Conservation (phyloP, 2,888 invertebrate genomes). For the Biston stratarius region DNA sequence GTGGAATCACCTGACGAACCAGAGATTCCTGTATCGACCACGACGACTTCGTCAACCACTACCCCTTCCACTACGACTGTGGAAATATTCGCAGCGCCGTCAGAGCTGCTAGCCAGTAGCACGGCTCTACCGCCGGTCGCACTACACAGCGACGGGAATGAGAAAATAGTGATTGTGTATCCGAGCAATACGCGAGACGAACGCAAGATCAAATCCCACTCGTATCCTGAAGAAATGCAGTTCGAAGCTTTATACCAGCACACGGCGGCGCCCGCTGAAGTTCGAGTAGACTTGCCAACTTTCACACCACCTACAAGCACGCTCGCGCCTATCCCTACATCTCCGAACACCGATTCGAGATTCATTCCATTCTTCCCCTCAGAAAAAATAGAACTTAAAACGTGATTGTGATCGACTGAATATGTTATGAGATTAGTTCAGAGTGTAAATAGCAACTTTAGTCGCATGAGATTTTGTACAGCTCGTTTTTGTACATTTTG, state of each 20-base stretch:
- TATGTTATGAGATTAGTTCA: constrained; percentile 23
- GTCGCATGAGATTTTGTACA: constrained; percentile 39
- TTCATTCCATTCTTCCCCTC: constrained; percentile 65
- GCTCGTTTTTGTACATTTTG: constrained; percentile 33
- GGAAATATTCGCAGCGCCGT: constrained; percentile 66
- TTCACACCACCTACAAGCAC: constrained; percentile 79
- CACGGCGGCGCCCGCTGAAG: constrained; percentile 67
- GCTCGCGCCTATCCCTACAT: constrained; percentile 51
- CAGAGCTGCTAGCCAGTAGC: constrained; percentile 74
- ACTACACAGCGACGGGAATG: constrained; percentile 68
- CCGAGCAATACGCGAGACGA: constrained; percentile 83
- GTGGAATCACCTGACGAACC: constrained; percentile 78
- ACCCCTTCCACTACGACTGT: constrained; percentile 56
- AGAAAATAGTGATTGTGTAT: constrained; percentile 82
- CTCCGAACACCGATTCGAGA: constrained; percentile 55
- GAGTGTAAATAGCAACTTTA: constrained; percentile 42
- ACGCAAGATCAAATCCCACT: constrained; percentile 80
- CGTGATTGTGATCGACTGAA: constrained; percentile 41
- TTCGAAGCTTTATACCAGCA: constrained; percentile 81
- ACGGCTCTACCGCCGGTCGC: constrained; percentile 80
- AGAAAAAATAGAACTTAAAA: constrained; percentile 49
- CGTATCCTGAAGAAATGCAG: constrained; percentile 81
- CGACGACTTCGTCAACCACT: constrained; percentile 39
- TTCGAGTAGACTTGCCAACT: constrained; percentile 87
- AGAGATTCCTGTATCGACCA: constrained; percentile 64